Evolutionary conservation across 2,113 vertebrate species (phyloP), one percentile per base, ranked within the genome.

Genomic region (Sander lucioperca): DNA sequence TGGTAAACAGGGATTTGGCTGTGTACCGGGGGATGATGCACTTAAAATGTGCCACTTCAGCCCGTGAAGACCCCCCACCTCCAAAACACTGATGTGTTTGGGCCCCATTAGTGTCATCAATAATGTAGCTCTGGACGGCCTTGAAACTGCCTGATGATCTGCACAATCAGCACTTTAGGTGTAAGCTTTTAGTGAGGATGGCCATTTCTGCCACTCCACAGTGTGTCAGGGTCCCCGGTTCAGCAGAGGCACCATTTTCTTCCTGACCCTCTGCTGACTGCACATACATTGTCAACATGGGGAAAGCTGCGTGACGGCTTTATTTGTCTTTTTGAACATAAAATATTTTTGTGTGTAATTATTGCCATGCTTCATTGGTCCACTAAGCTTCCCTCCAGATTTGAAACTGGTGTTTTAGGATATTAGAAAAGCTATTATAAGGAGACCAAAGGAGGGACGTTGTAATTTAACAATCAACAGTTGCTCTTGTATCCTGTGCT

Each of bases 81-180:
- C 53, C 9, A 16, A 43, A 85, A 72, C 74, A 27, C 76, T 76
- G 79, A 72, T 83, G 84, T 51, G 67, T 70, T 74, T 75, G 5
- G 0, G 63, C 33, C 87, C 91, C 93, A 94, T 95, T 94, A 94
- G 79, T 43, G 64, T 89, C 92, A 94, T 94, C 84, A 94, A 94
- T 94, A 94, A 95, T 95, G 92, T 91, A 94, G 80, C 1, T 78
- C 3, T 50, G 64, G 48, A 84, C 56, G 79, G 91, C 90, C 82
- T 82, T 81, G 70, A 80, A 70, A 51, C 91, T 77, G 82, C 51
- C 58, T 64, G 12, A 47, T 78, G 74, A 86, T 79, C 82, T 81
- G 72, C 84, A 59, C 85, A 53, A 90, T 94, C 92, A 91, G 91
- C 91, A 84, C 79, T 90, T 91, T 89, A 54, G 79, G 77, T 19